Base-by-base conservation (phyloP, 2,113 vertebrate species). In the Colossoma macropomum region DNA sequence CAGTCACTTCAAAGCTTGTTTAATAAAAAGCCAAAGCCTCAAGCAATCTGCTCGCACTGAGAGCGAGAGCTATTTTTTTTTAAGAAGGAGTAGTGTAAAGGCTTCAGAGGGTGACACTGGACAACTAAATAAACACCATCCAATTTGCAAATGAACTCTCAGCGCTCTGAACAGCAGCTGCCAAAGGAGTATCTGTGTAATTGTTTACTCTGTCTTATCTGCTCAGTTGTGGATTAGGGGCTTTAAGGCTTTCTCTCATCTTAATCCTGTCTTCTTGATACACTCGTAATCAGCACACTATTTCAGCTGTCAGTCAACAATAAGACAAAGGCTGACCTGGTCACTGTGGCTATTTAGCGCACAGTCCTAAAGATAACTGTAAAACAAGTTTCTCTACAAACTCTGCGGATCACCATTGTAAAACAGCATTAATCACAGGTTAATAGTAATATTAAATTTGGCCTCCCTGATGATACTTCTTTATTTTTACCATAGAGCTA, bases 121-220 rank as follows among this genome's bases (percentile, higher is more conserved):
- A 74, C 82, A 52, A 60, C 45, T 65, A 84, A 79, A 75, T 75
- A 82, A 81, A 66, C 63, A 60, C 73, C 30, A 25, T 45, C 34
- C 60, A 75, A 86, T 79, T 70, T 73, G 59, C 54, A 69, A 84
- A 71, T 79, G 32, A 84, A 63, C 70, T 70, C 76, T 75, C 27
- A 73, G 60, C 34, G 62, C 71, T 80, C 41, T 34, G 50, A 50
- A 45, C 28, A 56, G 41, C 28, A 52, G 71, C 63, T 65, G 38
- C 73, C 71, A 60, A 80, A 38, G 63, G 54, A 66, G 38, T 63
- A 25, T 23, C 65, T 75, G 77, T 73, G 69, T 85, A 81, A 84
- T 88, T 85, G 82, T 86, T 85, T 86, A 82, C 79, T 76, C 62
- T 13, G n/a, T 60, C 52, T 86, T 76, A 76, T 88, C 69, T 86